phyloP scores from a whole-genome alignment of 2,113 vertebrate genomes.

The Phyllostomus discolor region DNA sequence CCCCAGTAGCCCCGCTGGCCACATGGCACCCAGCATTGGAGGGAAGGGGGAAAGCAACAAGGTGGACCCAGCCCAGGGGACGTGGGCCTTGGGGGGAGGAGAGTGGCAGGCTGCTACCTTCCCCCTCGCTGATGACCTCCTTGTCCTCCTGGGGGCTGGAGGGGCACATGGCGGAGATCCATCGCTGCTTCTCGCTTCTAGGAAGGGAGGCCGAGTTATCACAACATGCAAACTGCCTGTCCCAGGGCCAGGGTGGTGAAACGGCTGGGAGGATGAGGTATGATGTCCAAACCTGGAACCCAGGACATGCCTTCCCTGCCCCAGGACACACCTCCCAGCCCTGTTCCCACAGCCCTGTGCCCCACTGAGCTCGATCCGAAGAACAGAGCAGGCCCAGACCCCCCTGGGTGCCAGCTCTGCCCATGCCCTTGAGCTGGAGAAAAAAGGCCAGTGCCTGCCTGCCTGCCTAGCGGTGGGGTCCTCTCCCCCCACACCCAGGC shows the following conservation, averaged over 20 bases:
- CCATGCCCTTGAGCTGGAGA: not conserved
- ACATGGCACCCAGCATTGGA: not conserved
- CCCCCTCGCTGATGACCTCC: constrained; percentile 83
- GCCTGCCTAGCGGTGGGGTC: too few species aligned
- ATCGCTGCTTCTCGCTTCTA: constrained; percentile 91
- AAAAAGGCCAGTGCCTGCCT: too few species aligned
- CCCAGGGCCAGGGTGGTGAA: not conserved
- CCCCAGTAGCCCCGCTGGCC: fast-evolving
- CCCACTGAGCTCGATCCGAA: not conserved
- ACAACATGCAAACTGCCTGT: not conserved
- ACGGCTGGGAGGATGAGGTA: not conserved
- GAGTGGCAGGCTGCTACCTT: constrained; percentile 76
- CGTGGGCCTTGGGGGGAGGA: fast-evolving
- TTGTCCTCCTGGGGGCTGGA: constrained; percentile 81
- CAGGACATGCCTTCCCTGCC: too few species aligned
- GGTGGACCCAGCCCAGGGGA: not conserved
- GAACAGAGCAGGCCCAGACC: not conserved
- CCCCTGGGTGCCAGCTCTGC: not conserved
- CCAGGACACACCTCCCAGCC: not conserved
- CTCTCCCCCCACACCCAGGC: not conserved
- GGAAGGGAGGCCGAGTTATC: not conserved
- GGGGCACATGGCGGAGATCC: constrained; percentile 92
- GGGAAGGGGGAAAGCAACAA: fast-evolving
- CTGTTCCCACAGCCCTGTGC: not conserved
- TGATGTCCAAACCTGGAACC: not conserved